Evolutionary conservation across 64 coral and sea anemone species (phyloP).

Genomic region (Orbicella faveolata): DNA sequence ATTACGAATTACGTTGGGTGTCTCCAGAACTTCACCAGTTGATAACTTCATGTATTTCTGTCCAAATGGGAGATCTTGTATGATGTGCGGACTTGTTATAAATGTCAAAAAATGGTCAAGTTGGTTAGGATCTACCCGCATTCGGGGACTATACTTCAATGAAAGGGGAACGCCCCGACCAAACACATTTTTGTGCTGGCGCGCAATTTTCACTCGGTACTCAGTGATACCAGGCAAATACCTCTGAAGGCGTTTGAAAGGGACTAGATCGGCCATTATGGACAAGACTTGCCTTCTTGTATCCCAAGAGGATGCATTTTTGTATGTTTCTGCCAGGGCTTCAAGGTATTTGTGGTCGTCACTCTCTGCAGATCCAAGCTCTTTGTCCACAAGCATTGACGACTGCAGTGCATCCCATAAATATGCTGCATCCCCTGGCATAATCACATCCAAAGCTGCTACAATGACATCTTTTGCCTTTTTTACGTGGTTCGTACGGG

Average conservation of each 20-base stretch:
- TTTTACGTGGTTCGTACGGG: too few species aligned
- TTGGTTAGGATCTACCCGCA: conserved; percentile 2
- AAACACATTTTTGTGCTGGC: conserved; percentile 6
- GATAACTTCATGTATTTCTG: not conserved
- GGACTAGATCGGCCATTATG: conserved; percentile 34
- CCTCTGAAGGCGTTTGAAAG: conserved; percentile 8
- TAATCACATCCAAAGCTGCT: too few species aligned
- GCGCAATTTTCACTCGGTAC: conserved; percentile 9
- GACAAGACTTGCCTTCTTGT: conserved; percentile 24
- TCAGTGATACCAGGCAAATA: conserved; percentile 6
- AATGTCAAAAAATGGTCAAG: conserved; percentile 43
- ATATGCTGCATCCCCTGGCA: too few species aligned
- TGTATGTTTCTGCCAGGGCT: conserved; percentile 15
- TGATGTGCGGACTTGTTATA: conserved; percentile 34
- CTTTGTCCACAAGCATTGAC: too few species aligned
- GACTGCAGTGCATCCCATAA: too few species aligned
- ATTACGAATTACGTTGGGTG: not conserved
- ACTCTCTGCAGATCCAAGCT: too few species aligned
- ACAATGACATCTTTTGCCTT: too few species aligned
- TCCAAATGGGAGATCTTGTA: conserved; percentile 22
- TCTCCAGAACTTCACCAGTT: not conserved
- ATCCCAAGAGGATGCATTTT: conserved; percentile 17
- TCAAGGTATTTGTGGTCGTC: too few species aligned
- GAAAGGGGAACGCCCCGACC: not conserved
- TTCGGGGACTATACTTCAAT: not conserved